phyloP scores from a whole-genome alignment of 2,113 vertebrate genomes.

The Malurus alboscapulatus region DNA sequence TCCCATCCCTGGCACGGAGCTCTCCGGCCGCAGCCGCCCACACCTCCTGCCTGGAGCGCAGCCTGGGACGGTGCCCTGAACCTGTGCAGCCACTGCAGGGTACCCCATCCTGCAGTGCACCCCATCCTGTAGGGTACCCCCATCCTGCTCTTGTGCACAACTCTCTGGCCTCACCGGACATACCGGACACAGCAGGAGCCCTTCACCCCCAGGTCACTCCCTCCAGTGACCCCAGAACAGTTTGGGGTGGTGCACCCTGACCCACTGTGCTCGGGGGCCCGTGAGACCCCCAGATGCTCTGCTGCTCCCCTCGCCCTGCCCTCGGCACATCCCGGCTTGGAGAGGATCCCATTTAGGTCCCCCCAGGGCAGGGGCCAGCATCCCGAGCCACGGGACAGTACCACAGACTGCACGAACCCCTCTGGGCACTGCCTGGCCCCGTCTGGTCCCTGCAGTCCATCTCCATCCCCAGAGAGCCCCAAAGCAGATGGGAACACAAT shows the following conservation, averaged over 20 bases:
- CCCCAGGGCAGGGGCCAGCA: no score
- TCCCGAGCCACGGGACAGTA: no score
- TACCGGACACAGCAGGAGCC: neutral
- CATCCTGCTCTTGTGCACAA: rapidly evolving
- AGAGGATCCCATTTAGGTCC: neutral
- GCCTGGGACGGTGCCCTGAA: rapidly evolving
- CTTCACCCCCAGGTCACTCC: rapidly evolving
- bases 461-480: neutral
- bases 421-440: neutral
- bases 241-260: neutral
- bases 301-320: neutral
- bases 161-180: neutral
- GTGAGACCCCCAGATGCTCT: rapidly evolving
- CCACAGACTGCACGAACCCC: no score
- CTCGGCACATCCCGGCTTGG: neutral
- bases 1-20: neutral
- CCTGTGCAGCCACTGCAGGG: neutral
- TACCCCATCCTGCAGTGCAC: no score
- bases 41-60: rapidly evolving
- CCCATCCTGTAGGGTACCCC: neutral
- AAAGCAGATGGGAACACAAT: rapidly evolving
- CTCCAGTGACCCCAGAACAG: neutral
- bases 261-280: rapidly evolving
- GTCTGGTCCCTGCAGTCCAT: neutral
- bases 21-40: rapidly evolving